Evolutionary conservation across 1,140 invertebrate species (phyloP).

Genomic region (Orius insidiosus): DNA sequence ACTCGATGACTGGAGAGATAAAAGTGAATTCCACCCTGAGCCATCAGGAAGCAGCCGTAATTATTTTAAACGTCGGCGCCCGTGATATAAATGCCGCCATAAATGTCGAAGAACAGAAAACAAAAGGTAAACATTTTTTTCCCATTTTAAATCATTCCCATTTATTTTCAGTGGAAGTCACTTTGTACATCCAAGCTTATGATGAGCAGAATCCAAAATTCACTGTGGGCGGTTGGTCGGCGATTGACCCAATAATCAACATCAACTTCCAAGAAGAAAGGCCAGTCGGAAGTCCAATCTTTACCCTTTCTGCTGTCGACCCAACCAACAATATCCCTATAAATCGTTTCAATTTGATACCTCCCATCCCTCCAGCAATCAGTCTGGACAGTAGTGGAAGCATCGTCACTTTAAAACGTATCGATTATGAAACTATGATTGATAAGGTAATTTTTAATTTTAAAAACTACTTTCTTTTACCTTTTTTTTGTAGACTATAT

Average conservation of each 20-base stretch:
- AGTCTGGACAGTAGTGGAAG: slow-evolving; percentile 30
- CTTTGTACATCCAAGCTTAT: slow-evolving; percentile 62
- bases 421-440: slow-evolving; percentile 54
- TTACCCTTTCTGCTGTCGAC: slow-evolving; percentile 56
- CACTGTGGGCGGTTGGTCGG: slow-evolving; percentile 46
- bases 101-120: slow-evolving; percentile 45
- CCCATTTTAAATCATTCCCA: too few species aligned
- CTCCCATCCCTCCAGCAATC: slow-evolving; percentile 17
- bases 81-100: slow-evolving; percentile 50
- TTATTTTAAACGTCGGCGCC: slow-evolving; percentile 58
- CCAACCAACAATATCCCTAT: slow-evolving; percentile 31
- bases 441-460: slow-evolving; percentile 31
- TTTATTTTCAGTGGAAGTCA: slow-evolving; percentile 55
- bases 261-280: slow-evolving; percentile 58
- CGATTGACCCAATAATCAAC: slow-evolving; percentile 43
- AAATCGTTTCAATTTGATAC: slow-evolving; percentile 15
- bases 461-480: background rate
- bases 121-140: slow-evolving; percentile 24
- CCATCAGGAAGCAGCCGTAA: slow-evolving; percentile 60
- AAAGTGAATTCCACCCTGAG: slow-evolving; percentile 49
- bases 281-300: slow-evolving; percentile 52
- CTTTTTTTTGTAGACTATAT: slow-evolving; percentile 31
- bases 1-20: slow-evolving; percentile 49
- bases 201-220: slow-evolving; percentile 64
- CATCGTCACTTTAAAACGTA: slow-evolving; percentile 45